Conservation (phyloP, 2,888 invertebrate genomes). For the Epistrophella euchroma region DNA sequence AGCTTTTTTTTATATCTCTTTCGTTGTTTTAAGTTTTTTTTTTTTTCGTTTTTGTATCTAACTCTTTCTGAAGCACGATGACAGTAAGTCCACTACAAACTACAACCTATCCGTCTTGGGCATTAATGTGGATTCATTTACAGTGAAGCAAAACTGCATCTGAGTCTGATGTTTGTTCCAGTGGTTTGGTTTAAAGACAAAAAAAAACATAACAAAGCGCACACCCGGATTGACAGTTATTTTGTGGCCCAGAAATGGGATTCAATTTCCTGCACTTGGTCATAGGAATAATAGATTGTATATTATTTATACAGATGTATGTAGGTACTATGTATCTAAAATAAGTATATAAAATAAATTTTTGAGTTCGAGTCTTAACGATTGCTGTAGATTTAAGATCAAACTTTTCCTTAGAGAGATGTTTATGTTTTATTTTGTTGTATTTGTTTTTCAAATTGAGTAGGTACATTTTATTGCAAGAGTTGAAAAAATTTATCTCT, state of each 20-base stretch:
- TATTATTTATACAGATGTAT: not conserved
- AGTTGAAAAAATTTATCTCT: too few species aligned
- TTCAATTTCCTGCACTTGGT: conserved; percentile 65
- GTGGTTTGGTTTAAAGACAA: conserved; percentile 35
- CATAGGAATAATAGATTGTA: conserved; percentile 33
- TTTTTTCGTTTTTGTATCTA: not conserved
- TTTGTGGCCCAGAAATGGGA: conserved; percentile 66
- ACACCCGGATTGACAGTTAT: conserved; percentile 67
- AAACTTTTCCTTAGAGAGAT: too few species aligned
- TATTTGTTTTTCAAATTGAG: too few species aligned
- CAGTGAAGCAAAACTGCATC: conserved; percentile 27
- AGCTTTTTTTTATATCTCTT: conserved; percentile 20
- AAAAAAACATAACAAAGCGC: conserved; percentile 44
- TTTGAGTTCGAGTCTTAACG: too few species aligned
- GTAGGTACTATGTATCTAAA: too few species aligned
- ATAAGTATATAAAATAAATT: too few species aligned
- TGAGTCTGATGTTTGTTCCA: conserved; percentile 42
- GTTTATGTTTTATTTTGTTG: too few species aligned
- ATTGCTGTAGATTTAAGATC: too few species aligned
- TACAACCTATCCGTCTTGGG: conserved; percentile 55
- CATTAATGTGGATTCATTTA: conserved; percentile 58
- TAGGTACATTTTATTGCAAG: too few species aligned
- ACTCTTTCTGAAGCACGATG: conserved; percentile 31
- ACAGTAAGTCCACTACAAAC: conserved; percentile 54
- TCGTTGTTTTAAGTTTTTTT: conserved; percentile 29